phyloP scores from a whole-genome alignment of 2,888 invertebrate genomes.

The Leptinotarsa rubiginosa region DNA sequence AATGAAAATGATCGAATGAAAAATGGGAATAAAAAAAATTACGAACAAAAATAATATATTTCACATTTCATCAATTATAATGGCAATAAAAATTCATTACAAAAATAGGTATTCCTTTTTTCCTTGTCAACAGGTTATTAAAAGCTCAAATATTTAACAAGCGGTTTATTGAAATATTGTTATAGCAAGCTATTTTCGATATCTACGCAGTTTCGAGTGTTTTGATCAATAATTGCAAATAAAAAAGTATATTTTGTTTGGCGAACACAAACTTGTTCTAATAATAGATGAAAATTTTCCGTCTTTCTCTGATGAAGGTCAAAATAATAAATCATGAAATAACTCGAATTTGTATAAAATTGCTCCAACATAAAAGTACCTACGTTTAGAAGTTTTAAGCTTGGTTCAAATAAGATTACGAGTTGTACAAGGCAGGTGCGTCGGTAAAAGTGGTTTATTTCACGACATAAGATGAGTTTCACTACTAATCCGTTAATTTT shows the following conservation, averaged over 20 bases:
- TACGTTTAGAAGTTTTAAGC: too few relatives aligned
- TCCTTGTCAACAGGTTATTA: not conserved
- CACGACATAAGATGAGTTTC: too few relatives aligned
- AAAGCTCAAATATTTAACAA: conserved; percentile 2
- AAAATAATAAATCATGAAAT: not conserved
- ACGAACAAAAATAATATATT: too few relatives aligned
- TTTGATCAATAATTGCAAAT: not conserved
- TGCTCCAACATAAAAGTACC: too few relatives aligned
- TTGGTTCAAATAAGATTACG: too few relatives aligned
- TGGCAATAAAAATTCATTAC: too few relatives aligned
- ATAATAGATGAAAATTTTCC: not conserved
- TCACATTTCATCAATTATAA: too few relatives aligned
- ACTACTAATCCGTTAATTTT: too few relatives aligned
- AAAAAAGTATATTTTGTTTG: conserved; percentile 13
- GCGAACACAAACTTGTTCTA: conserved; percentile 12
- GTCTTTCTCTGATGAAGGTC: not conserved
- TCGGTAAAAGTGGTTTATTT: too few relatives aligned
- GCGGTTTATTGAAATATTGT: not conserved
- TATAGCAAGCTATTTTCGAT: conserved; percentile 7
- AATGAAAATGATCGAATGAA: not conserved
- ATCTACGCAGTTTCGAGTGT: conserved; percentile 13
- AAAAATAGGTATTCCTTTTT: not conserved
- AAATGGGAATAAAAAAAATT: not conserved
- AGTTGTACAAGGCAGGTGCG: too few relatives aligned
- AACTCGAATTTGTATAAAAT: not conserved